Evolutionary conservation across 2,113 vertebrate genomes (phyloP).

Genomic region (Raja brachyura): DNA sequence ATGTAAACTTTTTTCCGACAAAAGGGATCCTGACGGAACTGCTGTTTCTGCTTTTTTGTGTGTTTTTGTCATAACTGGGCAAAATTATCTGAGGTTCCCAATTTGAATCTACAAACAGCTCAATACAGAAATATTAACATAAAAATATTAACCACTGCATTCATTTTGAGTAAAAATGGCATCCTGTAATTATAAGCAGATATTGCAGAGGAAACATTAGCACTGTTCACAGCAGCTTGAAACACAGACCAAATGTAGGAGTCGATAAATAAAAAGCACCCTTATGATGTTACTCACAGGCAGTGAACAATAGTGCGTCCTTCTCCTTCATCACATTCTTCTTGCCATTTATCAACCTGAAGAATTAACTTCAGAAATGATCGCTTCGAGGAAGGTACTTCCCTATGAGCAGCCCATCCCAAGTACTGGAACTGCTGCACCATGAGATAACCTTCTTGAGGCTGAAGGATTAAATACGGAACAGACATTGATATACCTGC

Average conservation of each 20-base stretch:
- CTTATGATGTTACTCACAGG: slow-evolving; percentile 68
- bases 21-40: neutral
- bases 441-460: slow-evolving; percentile 97
- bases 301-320: slow-evolving; percentile 93
- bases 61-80: neutral
- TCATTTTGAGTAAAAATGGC: neutral
- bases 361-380: slow-evolving; percentile 96
- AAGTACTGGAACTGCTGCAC: slow-evolving; percentile 97
- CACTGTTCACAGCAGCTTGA: neutral
- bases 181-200: neutral
- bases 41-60: neutral
- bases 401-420: slow-evolving; percentile 89
- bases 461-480: slow-evolving; percentile 57
- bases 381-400: slow-evolving; percentile 89
- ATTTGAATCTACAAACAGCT: neutral
- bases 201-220: neutral
- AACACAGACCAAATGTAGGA: neutral
- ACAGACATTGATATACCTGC: slow-evolving; percentile 33
- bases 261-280: neutral
- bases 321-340: slow-evolving; percentile 94
- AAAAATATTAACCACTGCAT: neutral
- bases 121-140: no score
- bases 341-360: slow-evolving; percentile 98
- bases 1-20: neutral
- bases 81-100: neutral